These are phyloP conservation scores for Moxostoma hubbsi DNA, from an alignment of 2,797 vertebrate genomes.

Conservation along the genomic window DNA sequence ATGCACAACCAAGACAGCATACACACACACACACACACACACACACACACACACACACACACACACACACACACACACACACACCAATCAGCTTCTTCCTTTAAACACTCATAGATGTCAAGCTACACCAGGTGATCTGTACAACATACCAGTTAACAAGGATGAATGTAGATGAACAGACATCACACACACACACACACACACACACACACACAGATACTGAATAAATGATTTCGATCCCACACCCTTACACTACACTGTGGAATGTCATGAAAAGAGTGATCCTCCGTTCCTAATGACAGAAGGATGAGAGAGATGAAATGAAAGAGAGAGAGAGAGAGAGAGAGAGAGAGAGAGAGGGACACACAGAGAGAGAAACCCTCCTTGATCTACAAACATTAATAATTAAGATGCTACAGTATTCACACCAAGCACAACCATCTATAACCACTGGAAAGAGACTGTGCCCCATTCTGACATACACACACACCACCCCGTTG, in stretches of 20 bases:
- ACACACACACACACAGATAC: slow-evolving; percentile 39
- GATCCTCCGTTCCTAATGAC: slow-evolving; percentile 46
- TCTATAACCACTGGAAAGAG: slow-evolving; percentile 39
- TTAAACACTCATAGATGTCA: slow-evolving; percentile 27
- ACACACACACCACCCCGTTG: slow-evolving; percentile 23
- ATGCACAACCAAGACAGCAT: not conserved
- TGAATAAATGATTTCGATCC: slow-evolving; percentile 41
- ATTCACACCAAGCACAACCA: slow-evolving; percentile 57
- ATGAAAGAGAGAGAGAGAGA: slow-evolving; percentile 20
- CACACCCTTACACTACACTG: slow-evolving; percentile 49
- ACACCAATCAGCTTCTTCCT: slow-evolving; percentile 1
- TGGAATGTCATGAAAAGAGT: slow-evolving; percentile 46
- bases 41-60: slow-evolving; percentile 34
- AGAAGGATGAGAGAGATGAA: slow-evolving; percentile 47
- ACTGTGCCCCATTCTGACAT: slow-evolving; percentile 50
- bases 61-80: slow-evolving; percentile 34
- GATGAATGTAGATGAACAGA: slow-evolving; percentile 23
- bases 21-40: slow-evolving; percentile 32
- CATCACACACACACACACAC: slow-evolving; percentile 29
- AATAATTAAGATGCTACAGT: slow-evolving; percentile 75
- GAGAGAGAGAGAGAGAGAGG: slow-evolving; percentile 23
- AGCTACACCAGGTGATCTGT: slow-evolving; percentile 46
- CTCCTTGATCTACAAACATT: slow-evolving; percentile 71
- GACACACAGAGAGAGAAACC: slow-evolving; percentile 51
- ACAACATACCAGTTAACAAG: slow-evolving; percentile 20